phyloP scores from a whole-genome alignment of 1,140 invertebrate genomes.

The Orchesella cincta region DNA sequence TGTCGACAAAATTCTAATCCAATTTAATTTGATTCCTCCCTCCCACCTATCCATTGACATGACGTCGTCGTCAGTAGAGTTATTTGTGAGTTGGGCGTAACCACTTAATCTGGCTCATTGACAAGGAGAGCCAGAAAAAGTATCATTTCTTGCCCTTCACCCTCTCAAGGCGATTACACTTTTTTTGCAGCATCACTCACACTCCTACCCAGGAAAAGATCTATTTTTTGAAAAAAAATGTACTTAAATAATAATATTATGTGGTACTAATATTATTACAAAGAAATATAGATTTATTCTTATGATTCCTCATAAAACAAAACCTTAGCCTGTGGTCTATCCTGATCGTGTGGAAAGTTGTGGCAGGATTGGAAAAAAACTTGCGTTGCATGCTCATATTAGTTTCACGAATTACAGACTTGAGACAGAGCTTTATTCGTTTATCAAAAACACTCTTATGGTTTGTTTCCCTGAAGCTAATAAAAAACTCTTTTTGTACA shows the following conservation, averaged over 20 bases:
- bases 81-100: constrained; percentile 40
- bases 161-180: background rate
- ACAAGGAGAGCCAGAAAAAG: background rate
- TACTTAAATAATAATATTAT: too few relatives aligned
- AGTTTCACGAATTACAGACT: too few relatives aligned
- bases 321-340: too few relatives aligned
- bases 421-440: too few relatives aligned
- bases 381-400: too few relatives aligned
- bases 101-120: constrained; percentile 29
- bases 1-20: constrained; percentile 3
- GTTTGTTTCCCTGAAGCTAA: background rate
- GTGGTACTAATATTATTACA: too few relatives aligned
- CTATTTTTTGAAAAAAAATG: too few relatives aligned
- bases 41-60: background rate
- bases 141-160: constrained; percentile 16
- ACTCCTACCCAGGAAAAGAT: too few relatives aligned
- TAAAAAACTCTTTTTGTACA: constrained; percentile 3
- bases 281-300: too few relatives aligned
- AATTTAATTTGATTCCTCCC: constrained; percentile 21
- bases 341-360: too few relatives aligned
- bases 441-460: background rate
- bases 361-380: too few relatives aligned
- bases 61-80: background rate
- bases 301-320: too few relatives aligned
- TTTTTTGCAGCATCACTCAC: background rate